These are phyloP conservation scores for Drosophila incognita DNA, from an alignment of 2,888 invertebrate species.

Conservation along the genomic window DNA sequence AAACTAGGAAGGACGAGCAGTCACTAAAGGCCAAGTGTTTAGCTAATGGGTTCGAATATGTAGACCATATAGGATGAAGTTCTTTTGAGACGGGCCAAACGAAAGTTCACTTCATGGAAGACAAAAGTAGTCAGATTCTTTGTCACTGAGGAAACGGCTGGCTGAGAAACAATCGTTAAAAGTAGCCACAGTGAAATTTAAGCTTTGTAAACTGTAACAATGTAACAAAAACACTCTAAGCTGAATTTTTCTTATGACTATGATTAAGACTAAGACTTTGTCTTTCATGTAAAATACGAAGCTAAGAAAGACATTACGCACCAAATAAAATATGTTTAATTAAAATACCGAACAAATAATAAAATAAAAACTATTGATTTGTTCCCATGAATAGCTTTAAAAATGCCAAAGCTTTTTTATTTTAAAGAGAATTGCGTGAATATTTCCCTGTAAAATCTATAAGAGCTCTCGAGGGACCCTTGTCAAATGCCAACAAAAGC, in stretches of 20 bases:
- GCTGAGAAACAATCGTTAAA: background rate
- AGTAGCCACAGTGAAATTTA: background rate
- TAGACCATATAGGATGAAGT: background rate
- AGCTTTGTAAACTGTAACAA: background rate
- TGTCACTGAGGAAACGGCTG: conserved; percentile 13
- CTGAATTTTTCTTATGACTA: background rate
- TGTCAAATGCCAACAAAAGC: conserved; percentile 42
- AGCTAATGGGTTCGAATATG: conserved; percentile 15
- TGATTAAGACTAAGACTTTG: background rate
- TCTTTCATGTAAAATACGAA: background rate
- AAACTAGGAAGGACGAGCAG: conserved; percentile 37
- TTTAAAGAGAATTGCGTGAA: background rate
- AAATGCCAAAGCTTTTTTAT: too few species aligned
- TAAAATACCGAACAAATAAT: background rate
- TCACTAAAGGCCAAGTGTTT: conserved; percentile 13
- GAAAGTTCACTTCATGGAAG: conserved; percentile 10
- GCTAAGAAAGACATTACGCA: background rate
- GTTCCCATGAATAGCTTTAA: background rate
- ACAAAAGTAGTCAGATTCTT: conserved; percentile 36
- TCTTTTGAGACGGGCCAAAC: conserved; percentile 18
- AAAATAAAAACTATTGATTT: background rate
- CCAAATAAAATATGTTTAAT: background rate
- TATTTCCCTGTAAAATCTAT: conserved; percentile 19
- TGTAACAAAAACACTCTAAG: background rate
- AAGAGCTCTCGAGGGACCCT: conserved; percentile 41